Base-by-base conservation (phyloP, 2,888 invertebrate species). In the Metellina segmentata region DNA sequence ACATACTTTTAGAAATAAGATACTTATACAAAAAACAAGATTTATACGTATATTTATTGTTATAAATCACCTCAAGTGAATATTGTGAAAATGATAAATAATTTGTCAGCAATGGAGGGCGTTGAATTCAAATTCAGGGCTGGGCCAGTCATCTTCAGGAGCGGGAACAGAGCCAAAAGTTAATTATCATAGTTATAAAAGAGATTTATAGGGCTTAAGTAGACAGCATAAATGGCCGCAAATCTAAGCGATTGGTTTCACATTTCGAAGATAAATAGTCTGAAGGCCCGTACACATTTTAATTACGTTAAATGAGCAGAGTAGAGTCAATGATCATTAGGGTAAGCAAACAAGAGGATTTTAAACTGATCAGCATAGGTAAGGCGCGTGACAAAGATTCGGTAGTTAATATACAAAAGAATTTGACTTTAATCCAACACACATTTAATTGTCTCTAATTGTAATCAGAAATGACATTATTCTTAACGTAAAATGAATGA, bases 241-340 rank as follows among this genome's bases (percentile, higher is more conserved):
- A 51, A 61, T 53, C 48, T 34, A 16, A 53, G 48, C 34, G 74
- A 83, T 83, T 7, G 82, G 51, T 19, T 49, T 8, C 51, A 13
- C 53, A 83, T 72, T 83, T 51, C 16, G 19, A 51, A 74, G 83
- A 83, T 83, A 71, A 74, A 83, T 72, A 51, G 52, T 16, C 74
- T 13, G 34, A 5, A 61, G 61, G 16, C n/a, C 34, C 6, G n/a
- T 70, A 71, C 34, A 74, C 74, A 53, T 74, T 83, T 83, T 75
- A 75, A 74, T 85, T 85, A 74, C 61, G 53, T 48, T 85, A 85
- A 85, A 74, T 85, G 75, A 74, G 53, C 74, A 48, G 74, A 53
- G 71, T 7, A 34, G 34, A 82, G 71, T 82, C 53, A 34, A 49
- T 52, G 19, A 85, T 85, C 74, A 75, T 85, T 48, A 61, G 34